A percentile compares a stretch with the other conserved stretches of the same genome.
Conservation (phyloP, 2,113 vertebrate genomes). For the Lipophrys pholis region DNA sequence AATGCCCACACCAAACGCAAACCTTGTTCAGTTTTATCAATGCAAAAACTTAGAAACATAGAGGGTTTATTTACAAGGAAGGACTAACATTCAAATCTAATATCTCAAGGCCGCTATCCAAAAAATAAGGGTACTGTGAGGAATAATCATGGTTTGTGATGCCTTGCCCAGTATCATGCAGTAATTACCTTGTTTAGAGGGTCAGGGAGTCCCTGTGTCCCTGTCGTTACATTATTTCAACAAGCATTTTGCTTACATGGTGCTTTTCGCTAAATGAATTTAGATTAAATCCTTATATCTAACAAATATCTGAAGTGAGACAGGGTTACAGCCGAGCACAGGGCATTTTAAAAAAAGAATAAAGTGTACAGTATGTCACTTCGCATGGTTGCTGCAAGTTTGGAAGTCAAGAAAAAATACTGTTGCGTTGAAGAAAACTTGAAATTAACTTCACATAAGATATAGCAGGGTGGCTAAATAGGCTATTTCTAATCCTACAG, state of each 20-base stretch:
- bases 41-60: too few species aligned
- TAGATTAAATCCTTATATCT: not conserved
- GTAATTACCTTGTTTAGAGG: not conserved
- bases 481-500: not conserved
- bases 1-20: too few species aligned
- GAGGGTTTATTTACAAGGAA: too few species aligned
- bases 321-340: too few species aligned
- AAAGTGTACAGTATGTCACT: not conserved
- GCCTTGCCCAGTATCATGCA: not conserved
- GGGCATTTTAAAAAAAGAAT: not conserved
- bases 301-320: not conserved
- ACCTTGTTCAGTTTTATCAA: too few species aligned
- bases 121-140: not conserved
- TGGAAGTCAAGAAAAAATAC: not conserved
- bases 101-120: too few species aligned
- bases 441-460: conserved; percentile 9
- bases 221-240: not conserved
- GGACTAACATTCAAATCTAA: too few species aligned
- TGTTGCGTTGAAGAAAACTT: not conserved
- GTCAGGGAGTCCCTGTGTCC: not conserved
- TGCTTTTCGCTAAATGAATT: not conserved
- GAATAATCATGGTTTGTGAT: not conserved
- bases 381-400: not conserved
- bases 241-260: not conserved
- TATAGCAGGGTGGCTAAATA: not conserved